Base-by-base conservation (phyloP, 2,888 invertebrate genomes). In the Andrena dorsata region DNA sequence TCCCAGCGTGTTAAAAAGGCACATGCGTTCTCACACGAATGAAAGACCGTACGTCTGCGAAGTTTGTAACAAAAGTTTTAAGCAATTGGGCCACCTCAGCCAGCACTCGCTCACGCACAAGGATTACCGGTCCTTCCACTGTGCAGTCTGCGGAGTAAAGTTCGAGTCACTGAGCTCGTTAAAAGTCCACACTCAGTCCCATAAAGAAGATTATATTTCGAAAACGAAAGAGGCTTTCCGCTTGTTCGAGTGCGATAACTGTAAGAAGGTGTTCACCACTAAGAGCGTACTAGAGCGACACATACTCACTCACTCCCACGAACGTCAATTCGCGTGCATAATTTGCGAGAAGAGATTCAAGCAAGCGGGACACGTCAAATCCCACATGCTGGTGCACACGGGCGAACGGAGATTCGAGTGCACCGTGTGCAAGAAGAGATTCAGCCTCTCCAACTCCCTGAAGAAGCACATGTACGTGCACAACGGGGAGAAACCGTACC, bases 351-450 rank as follows among this genome's bases (percentile, higher is more conserved):
- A 94, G 79, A 92, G 91, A 0, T 95, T 95, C 84, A 94, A 94
- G 47, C 95, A 95, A 76, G 95, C 95, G 53, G 94, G 95, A 30
- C 94, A 94, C 56, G 95, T 94, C 1, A 81, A 93, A 6, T 90
- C 90, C 0, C 95, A 95, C 79, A 90, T 95, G 89, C 86, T 95
- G 0, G 94, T 94, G 8, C 95, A 95, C 30, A 94, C 94, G 0
- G 95, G 95, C 0, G 95, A 95, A 74, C 93, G 94, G 5, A 95
- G 94, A 74, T 94, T 94, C 63, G 94, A 94, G 53, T 95, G 95
- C 76, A 92, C 89, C 0, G 85, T 95, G 0, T 95, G 95, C 70
- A 94, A 94, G 68, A 95, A 95, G 77, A 92, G 94, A 0, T 95
- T 95, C 72, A 94, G 94, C 0, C 94, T 94, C 32, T 93, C 94